Percentiles rank a stretch among this genome's conserved stretches.
These are phyloP conservation scores for Athalia cordata DNA, from an alignment of 2,888 invertebrate genomes.

Conservation along the genomic window DNA sequence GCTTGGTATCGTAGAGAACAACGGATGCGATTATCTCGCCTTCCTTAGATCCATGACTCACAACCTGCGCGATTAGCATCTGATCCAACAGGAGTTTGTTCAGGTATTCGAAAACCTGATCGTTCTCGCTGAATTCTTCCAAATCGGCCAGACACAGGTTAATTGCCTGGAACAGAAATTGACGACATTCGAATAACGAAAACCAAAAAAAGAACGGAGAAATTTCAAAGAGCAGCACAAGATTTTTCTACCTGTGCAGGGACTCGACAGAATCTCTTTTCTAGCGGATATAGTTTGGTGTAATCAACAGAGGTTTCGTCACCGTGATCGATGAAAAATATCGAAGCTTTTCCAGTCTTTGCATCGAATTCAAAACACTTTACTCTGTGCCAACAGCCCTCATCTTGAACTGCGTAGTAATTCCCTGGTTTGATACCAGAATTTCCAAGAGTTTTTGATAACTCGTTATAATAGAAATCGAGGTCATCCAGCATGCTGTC, in stretches of 20 bases:
- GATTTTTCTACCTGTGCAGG: constrained; percentile 80
- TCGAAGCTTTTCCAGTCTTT: constrained; percentile 53
- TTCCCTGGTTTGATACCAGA: constrained; percentile 64
- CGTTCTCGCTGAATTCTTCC: constrained; percentile 78
- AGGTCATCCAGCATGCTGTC: constrained; percentile 70
- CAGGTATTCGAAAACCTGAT: constrained; percentile 67
- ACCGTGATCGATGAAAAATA: constrained; percentile 85
- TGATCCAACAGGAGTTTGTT: constrained; percentile 74
- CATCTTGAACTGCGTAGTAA: constrained; percentile 73
- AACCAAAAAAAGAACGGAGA: neutral
- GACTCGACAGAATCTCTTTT: constrained; percentile 79
- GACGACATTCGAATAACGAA: constrained; percentile 13
- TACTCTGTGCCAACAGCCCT: constrained; percentile 73
- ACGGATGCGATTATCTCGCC: constrained; percentile 75
- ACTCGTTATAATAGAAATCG: constrained; percentile 68
- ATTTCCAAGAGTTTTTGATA: constrained; percentile 52
- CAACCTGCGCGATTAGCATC: constrained; percentile 77
- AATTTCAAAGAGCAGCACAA: neutral
- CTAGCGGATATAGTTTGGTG: constrained; percentile 77
- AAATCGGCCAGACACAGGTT: constrained; percentile 82
- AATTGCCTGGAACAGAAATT: constrained; percentile 76
- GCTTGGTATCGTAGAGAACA: constrained; percentile 80
- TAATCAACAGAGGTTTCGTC: constrained; percentile 79
- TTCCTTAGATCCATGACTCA: constrained; percentile 68
- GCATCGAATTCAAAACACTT: constrained; percentile 66